A percentile compares a stretch with the other conserved stretches of the same genome.
Conservation (phyloP, 2,797 vertebrate species). For the Saxicola maurus region DNA sequence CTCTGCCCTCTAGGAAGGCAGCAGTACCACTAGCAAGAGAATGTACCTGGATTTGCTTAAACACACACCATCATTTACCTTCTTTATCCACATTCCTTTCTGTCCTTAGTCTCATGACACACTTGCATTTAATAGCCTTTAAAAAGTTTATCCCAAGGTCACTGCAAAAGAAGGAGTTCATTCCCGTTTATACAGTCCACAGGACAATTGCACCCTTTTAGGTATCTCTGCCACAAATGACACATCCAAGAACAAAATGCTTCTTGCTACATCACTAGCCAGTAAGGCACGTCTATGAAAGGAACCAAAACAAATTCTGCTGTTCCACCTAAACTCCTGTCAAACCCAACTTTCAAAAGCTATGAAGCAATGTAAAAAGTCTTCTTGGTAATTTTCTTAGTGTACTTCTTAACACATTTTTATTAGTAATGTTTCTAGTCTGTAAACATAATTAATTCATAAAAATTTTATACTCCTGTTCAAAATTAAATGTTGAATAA, state of each 20-base stretch:
- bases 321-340: background rate
- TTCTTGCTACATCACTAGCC: background rate
- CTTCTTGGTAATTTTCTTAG: background rate
- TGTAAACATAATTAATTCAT: background rate
- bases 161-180: background rate
- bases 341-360: background rate
- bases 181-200: background rate
- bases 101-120: background rate
- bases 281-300: background rate
- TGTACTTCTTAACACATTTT: background rate
- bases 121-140: background rate
- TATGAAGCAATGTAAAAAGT: background rate
- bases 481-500: background rate
- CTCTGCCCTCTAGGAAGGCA: background rate
- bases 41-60: background rate
- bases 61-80: background rate
- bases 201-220: background rate
- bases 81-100: background rate
- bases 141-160: constrained; percentile 17
- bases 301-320: background rate
- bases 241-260: background rate
- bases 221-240: background rate
- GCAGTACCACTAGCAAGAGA: background rate
- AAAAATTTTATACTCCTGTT: background rate
- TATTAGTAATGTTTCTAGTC: background rate